Evolutionary conservation across 2,888 invertebrate species (phyloP), one percentile per base, ranked within the genome.

Genomic region (Drosophila siamana): DNA sequence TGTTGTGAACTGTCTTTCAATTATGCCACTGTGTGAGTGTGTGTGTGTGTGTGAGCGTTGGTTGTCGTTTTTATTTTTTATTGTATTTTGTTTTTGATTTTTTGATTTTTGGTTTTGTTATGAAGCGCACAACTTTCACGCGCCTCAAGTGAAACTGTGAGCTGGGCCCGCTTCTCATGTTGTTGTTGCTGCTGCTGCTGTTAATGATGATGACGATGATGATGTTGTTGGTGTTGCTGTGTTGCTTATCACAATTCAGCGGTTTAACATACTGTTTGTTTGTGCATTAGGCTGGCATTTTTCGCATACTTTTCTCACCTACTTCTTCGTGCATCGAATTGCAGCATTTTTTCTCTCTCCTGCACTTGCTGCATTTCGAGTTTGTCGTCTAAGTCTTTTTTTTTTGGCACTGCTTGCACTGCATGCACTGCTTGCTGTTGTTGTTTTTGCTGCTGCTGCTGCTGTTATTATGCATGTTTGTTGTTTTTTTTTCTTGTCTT

Each of bases 51-150:
- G 28, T 43, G 30, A 2, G 16, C 11, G 41, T 13, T 30, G 43
- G 2, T 60, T 51, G 54, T 47, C 44, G 24, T 22, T 44, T 13
- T 8, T 13, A 15, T 11, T 33, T 15, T 43, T 36, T 46, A 46
- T 47, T 8, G 26, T 26, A 33, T 46, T 30, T 11, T 50, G 55
- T 38, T 54, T 63, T 43, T 30, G 41, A 13, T 38, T 36, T 16
- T 61, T 63, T 60, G 30, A 30, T 68, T 47, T 47, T 60, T 69
- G 50, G 60, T 69, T 61, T 62, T 74, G 61, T 56, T 72, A 52
- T 60, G 54, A 81, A 80, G 82, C 81, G 74, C 81, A 86, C 81
- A 86, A 85, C 85, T 85, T 85, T 85, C 85, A 85, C 85, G 85
- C 81, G 81, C 74, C 79, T 74, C 83, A 65, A 83, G 83, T 83